Percentiles rank a stretch among this genome's conserved stretches.
phyloP scores from a whole-genome alignment of 2,113 vertebrate species.

The Apeltes quadracus region DNA sequence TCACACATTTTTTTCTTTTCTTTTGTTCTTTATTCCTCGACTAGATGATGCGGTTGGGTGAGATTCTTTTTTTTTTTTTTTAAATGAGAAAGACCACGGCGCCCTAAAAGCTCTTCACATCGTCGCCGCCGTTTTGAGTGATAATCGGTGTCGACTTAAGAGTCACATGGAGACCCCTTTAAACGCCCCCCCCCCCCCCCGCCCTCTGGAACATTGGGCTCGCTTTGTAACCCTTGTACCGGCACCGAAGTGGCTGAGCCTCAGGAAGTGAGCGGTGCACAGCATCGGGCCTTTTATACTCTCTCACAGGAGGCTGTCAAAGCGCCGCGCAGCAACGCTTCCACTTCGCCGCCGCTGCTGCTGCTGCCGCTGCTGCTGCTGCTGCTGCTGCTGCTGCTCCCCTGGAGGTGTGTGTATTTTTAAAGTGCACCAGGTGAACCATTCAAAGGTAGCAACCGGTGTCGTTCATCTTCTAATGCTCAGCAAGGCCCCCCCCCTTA shows the following conservation, averaged over 20 bases:
- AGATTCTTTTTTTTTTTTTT: no score
- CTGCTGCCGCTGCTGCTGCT: no score
- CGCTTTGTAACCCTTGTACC: conserved; percentile 73
- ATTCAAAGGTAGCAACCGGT: conserved; percentile 72
- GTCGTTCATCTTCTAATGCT: conserved; percentile 56
- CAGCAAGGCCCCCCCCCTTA: conserved; percentile 40
- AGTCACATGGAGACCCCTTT: conserved; percentile 64
- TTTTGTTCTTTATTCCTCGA: no score
- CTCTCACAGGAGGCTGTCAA: conserved; percentile 73
- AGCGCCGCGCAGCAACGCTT: conserved; percentile 61
- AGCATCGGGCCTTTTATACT: conserved; percentile 73
- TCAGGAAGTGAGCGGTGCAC: conserved; percentile 70
- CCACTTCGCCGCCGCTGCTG: no score
- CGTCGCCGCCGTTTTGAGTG: conserved; percentile 59
- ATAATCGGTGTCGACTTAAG: conserved; percentile 50
- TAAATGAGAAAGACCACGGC: no score
- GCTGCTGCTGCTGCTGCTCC: conserved; percentile 46
- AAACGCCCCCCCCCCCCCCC: conserved; percentile 65
- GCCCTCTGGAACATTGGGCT: conserved; percentile 54
- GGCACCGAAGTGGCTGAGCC: conserved; percentile 62
- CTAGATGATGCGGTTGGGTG: no score
- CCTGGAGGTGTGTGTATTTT: conserved; percentile 74
- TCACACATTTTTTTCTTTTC: no score
- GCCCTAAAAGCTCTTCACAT: no score
- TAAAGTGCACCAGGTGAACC: conserved; percentile 73